These are phyloP conservation scores for Minunthozetes semirufus DNA, from an alignment of 2,888 invertebrate species.

Conservation along the genomic window DNA sequence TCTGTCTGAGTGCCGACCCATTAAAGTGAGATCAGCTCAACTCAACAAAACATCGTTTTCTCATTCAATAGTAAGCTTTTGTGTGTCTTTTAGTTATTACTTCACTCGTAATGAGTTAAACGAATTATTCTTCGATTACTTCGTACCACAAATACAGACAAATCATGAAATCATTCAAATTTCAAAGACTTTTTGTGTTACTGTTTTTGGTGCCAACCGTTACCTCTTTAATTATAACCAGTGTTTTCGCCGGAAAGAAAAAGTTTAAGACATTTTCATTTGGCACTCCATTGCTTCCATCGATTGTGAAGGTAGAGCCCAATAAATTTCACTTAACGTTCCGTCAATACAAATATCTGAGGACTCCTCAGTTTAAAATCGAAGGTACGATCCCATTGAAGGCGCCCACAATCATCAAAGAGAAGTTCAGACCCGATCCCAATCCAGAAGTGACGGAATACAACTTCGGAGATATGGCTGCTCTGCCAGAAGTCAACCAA, in stretches of 20 bases:
- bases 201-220: conserved; percentile 4
- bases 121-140: neutral
- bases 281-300: conserved; percentile 33
- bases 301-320: conserved; percentile 36
- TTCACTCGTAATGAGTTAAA: neutral
- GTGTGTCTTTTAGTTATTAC: neutral
- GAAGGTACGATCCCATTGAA: conserved; percentile 38
- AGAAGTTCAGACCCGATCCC: neutral
- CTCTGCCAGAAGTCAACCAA: neutral
- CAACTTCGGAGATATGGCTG: neutral
- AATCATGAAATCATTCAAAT: conserved; percentile 17
- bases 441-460: neutral
- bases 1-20: conserved; percentile 9
- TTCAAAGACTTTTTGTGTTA: neutral
- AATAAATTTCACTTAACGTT: conserved; percentile 31
- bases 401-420: conserved; percentile 26
- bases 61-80: neutral
- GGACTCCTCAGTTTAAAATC: conserved; percentile 36
- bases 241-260: conserved; percentile 37
- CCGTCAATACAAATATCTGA: conserved; percentile 25
- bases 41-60: neutral
- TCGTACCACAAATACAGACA: neutral
- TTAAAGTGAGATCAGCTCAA: neutral
- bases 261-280: conserved; percentile 38
- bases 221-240: conserved; percentile 37